Conservation (phyloP, 2,888 invertebrate genomes). For the Platypus cylindrus region DNA sequence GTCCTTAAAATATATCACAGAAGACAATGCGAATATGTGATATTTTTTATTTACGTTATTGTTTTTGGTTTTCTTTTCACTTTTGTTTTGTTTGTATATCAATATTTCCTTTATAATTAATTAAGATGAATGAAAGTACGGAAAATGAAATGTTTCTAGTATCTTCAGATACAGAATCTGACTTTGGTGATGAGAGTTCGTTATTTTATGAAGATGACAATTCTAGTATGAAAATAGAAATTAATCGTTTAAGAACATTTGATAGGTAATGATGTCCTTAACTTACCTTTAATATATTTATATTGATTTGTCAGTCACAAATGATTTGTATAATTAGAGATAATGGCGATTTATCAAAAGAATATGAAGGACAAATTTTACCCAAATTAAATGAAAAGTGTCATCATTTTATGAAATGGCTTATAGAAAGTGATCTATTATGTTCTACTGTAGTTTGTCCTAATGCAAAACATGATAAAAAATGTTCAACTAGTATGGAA, state of each 20-base stretch:
- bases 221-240: constrained; percentile 7
- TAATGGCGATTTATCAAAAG: constrained; percentile 9
- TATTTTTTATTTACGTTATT: constrained; percentile 2
- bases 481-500: constrained; percentile 10
- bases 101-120: too few species aligned
- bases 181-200: constrained; percentile 12
- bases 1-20: too few species aligned
- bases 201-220: constrained; percentile 13
- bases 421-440: constrained; percentile 11
- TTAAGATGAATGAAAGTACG: constrained; percentile 10
- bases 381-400: constrained; percentile 11
- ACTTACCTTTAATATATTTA: background rate
- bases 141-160: constrained; percentile 12
- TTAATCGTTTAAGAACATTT: constrained; percentile 8
- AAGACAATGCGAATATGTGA: background rate
- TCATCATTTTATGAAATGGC: constrained; percentile 13
- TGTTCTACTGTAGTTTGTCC: constrained; percentile 9
- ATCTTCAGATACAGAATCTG: constrained; percentile 13
- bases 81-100: constrained; percentile 2
- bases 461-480: constrained; percentile 9
- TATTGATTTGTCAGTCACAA: background rate
- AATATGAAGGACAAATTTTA: constrained; percentile 11
- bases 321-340: constrained; percentile 3
- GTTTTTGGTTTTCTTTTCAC: constrained; percentile 4
- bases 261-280: constrained; percentile 11